phyloP scores from a whole-genome alignment of 2,113 vertebrate species.

The Calypte anna region DNA sequence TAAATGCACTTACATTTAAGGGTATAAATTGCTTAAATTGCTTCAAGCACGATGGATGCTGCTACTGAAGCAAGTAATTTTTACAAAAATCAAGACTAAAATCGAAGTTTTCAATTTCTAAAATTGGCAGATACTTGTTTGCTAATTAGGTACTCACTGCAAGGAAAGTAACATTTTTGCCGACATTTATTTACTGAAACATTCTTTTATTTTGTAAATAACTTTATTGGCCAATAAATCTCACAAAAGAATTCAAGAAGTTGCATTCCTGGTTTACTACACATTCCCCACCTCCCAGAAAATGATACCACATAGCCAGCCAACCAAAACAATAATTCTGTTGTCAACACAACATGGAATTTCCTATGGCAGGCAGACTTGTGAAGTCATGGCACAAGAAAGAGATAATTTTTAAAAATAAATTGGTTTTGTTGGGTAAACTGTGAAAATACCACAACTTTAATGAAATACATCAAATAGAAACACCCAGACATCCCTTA shows the following conservation, averaged over 20 bases:
- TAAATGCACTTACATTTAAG: background rate
- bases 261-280: background rate
- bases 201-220: background rate
- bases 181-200: background rate
- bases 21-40: background rate
- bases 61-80: background rate
- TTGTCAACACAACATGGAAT: background rate
- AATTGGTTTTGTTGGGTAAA: background rate
- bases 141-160: background rate
- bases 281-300: background rate
- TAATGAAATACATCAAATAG: background rate
- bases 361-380: background rate
- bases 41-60: background rate
- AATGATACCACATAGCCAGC: background rate
- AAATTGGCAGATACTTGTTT: background rate
- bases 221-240: background rate
- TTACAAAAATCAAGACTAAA: background rate
- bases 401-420: background rate
- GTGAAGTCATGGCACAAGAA: background rate
- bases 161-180: background rate
- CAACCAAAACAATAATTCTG: background rate
- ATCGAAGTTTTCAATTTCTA: background rate
- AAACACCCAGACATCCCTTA: background rate
- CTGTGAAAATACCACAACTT: background rate
- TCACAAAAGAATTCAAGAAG: background rate